These are phyloP conservation scores for Ectobius pallidus DNA, from an alignment of 2,888 invertebrate genomes.

Conservation along the genomic window DNA sequence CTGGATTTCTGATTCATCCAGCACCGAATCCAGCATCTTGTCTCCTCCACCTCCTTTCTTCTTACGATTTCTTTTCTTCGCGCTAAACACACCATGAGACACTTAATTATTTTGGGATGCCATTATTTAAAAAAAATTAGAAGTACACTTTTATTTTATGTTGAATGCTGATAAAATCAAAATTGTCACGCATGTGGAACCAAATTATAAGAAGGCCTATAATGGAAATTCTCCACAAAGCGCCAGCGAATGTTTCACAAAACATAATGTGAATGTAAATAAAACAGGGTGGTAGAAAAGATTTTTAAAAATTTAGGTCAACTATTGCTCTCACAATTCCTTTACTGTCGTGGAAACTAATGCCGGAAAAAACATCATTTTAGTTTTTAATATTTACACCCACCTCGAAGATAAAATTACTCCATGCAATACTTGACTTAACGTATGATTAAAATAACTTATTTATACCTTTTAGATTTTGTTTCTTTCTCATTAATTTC, in stretches of 20 bases:
- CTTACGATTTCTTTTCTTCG: conserved; percentile 59
- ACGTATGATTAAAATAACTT: neutral
- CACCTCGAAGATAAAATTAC: no score
- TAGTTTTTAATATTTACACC: no score
- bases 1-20: conserved; percentile 45
- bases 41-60: conserved; percentile 52
- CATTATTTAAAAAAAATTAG: no score
- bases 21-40: conserved; percentile 40
- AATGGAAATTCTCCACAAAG: no score
- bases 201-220: no score
- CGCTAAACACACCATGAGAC: conserved; percentile 50
- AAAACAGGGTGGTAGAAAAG: neutral
- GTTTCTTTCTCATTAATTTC: conserved; percentile 57
- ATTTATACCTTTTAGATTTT: conserved; percentile 58
- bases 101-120: no score
- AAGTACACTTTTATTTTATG: no score
- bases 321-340: neutral
- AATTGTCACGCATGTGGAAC: no score
- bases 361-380: conserved; percentile 1
- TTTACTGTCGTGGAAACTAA: neutral
- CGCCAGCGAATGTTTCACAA: no score
- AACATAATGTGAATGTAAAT: no score
- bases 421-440: neutral
- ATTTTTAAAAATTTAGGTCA: neutral
- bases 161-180: no score